Percentiles rank a stretch among this genome's conserved stretches.
Evolutionary conservation across 1,140 invertebrate species (phyloP).

Genomic region (Trigoniulus corallinus): DNA sequence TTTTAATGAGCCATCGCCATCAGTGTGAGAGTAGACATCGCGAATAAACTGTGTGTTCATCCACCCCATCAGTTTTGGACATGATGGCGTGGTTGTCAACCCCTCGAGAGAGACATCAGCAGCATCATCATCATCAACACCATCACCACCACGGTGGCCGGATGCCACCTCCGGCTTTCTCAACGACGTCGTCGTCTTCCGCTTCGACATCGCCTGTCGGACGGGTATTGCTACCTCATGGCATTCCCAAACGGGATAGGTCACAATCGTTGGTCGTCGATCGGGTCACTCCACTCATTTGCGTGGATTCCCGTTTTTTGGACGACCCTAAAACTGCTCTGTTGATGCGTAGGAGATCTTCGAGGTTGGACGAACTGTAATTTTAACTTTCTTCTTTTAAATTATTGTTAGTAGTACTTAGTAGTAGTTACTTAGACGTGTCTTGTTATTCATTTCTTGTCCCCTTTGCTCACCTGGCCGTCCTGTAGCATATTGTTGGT

Average conservation of each 20-base stretch:
- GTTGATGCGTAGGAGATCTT: background rate
- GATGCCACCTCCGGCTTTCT: background rate
- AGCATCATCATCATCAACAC: too few species aligned
- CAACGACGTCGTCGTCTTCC: constrained; percentile 5
- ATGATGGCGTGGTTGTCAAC: too few species aligned
- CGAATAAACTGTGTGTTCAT: too few species aligned
- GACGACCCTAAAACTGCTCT: background rate
- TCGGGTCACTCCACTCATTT: constrained; percentile 14
- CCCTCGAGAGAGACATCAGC: too few species aligned
- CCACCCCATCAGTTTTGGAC: too few species aligned
- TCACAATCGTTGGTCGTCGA: constrained; percentile 19
- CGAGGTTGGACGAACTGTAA: background rate
- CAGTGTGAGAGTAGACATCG: too few species aligned
- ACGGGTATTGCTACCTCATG: background rate
- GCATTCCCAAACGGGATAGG: constrained; percentile 16
- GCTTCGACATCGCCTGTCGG: background rate
- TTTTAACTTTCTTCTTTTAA: background rate
- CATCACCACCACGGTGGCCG: too few species aligned
- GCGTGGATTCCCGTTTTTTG: constrained; percentile 6
- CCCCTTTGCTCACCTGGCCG: too few species aligned
- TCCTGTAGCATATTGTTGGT: too few species aligned
- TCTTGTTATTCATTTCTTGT: constrained; percentile 7
- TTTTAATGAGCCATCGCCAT: too few species aligned
- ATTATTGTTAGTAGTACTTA: too few species aligned
- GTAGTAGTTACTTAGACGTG: too few species aligned